A percentile compares a stretch with the other conserved stretches of the same genome.
These are phyloP conservation scores for Noturus placidus DNA, from an alignment of 2,113 vertebrate species.

Conservation along the genomic window DNA sequence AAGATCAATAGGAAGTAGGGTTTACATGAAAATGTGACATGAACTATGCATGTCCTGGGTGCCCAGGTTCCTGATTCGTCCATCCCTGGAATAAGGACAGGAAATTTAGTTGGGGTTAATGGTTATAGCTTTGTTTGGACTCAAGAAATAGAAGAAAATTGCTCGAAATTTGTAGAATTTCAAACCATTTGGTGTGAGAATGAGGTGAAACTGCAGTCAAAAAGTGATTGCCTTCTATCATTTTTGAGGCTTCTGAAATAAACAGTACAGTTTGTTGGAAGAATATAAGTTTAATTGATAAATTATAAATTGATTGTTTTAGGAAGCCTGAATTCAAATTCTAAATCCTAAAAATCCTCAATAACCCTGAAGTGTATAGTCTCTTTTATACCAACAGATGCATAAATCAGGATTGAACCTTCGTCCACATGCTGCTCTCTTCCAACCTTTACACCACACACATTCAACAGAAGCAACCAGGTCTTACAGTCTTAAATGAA, in stretches of 20 bases:
- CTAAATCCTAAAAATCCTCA: constrained; percentile 2
- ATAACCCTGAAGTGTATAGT: not conserved
- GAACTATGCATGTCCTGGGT: not conserved
- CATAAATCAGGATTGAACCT: constrained; percentile 38
- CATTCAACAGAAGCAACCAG: not conserved
- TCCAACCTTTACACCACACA: constrained; percentile 29
- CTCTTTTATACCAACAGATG: constrained; percentile 6
- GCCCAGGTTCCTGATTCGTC: not conserved
- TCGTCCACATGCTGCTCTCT: constrained; percentile 41
- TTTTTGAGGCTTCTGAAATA: not conserved
- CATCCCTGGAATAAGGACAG: not conserved
- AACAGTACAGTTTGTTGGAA: not conserved
- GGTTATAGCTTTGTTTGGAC: not conserved
- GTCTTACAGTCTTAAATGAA: constrained; percentile 21
- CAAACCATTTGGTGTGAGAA: not conserved
- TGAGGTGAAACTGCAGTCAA: not conserved
- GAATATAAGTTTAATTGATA: too few relatives aligned
- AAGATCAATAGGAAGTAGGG: not conserved
- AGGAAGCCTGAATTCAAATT: not conserved
- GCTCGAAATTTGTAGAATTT: not conserved
- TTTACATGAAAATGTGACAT: not conserved
- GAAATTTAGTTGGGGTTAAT: not conserved
- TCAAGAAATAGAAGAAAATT: not conserved
- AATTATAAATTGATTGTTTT: not conserved
- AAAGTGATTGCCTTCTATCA: not conserved